These are phyloP conservation scores for Orientallactaga sibirica DNA, from an alignment of 2,797 vertebrate species.

Conservation along the genomic window DNA sequence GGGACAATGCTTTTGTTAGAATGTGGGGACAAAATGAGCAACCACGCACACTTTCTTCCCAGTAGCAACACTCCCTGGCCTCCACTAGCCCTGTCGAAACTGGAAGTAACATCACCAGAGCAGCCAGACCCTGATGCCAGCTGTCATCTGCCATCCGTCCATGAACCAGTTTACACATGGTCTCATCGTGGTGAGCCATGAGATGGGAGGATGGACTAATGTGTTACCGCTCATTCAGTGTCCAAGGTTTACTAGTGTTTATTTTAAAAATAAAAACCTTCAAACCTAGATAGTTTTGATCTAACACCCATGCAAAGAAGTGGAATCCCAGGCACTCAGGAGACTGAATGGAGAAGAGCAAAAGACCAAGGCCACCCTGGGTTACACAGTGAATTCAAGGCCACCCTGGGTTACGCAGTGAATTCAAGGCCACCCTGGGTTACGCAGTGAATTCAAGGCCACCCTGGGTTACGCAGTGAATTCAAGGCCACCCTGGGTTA, in stretches of 20 bases:
- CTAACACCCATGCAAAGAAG: constrained; percentile 14
- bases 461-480: no score
- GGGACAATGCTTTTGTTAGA: neutral
- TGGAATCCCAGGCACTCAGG: neutral
- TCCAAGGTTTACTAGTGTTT: neutral
- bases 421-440: neutral
- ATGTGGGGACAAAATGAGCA: neutral
- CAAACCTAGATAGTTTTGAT: neutral
- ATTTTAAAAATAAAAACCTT: neutral
- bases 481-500: neutral
- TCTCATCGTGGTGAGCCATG: neutral
- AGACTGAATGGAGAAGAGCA: neutral
- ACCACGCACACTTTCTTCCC: neutral
- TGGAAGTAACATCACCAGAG: neutral
- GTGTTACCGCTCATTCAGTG: neutral
- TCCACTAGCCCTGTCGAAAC: neutral
- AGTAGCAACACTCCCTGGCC: neutral
- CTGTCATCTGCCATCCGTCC: neutral
- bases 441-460: neutral
- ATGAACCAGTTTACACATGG: neutral
- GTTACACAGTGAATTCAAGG: neutral
- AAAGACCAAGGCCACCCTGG: neutral
- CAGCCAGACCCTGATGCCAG: neutral
- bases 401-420: no score
- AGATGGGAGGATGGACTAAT: neutral